A percentile compares a stretch with the other conserved stretches of the same genome.
Conservation (phyloP, 2,113 vertebrate genomes). For the Sula dactylatra region DNA sequence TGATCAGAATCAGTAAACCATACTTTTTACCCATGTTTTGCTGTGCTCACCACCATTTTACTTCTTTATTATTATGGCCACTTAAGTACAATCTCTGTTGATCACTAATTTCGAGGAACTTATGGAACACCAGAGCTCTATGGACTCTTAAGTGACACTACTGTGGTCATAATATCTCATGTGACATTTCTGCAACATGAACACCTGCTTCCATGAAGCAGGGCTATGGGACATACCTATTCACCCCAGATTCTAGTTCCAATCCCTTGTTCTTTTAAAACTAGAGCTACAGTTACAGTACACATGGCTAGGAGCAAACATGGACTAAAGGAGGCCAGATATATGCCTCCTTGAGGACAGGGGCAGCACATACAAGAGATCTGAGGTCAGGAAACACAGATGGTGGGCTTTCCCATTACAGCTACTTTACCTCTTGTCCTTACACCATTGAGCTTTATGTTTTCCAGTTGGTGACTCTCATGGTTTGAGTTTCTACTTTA, state of each 20-base stretch:
- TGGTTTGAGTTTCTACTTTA: not conserved
- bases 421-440: not conserved
- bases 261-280: not conserved
- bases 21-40: not conserved
- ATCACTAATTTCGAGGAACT: not conserved
- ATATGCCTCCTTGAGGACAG: not conserved
- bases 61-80: not conserved
- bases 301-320: not conserved
- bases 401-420: slow-evolving; percentile 11
- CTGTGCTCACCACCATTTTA: not conserved
- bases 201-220: not conserved
- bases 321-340: not conserved
- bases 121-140: not conserved
- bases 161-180: not conserved
- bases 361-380: not conserved
- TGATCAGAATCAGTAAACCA: not conserved
- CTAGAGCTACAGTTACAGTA: not conserved
- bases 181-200: not conserved
- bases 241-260: not conserved
- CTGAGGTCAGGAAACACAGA: slow-evolving; percentile 28
- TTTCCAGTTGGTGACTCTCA: not conserved
- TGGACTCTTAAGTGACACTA: fast-evolving
- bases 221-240: not conserved
- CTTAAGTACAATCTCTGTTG: not conserved
- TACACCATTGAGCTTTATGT: not conserved